Evolutionary conservation across 2,797 vertebrate species (phyloP).

Genomic region (Esox lucius): DNA sequence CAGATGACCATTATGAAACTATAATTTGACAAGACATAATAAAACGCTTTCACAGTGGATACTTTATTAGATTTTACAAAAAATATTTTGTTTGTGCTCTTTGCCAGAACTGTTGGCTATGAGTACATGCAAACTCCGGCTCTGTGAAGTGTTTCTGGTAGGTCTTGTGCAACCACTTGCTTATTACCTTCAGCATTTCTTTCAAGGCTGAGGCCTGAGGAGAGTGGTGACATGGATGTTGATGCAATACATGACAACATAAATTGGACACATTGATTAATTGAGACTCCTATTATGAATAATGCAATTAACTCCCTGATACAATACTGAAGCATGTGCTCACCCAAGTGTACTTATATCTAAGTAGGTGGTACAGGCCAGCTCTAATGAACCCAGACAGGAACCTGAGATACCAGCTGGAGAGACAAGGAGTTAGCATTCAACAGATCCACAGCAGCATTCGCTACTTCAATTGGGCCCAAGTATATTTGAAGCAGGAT

Average conservation of each 20-base stretch:
- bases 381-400: constrained; percentile 61
- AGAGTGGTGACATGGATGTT: constrained; percentile 18
- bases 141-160: constrained; percentile 57
- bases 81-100: too few relatives aligned
- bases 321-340: constrained; percentile 28
- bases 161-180: constrained; percentile 51
- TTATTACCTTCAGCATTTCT: constrained; percentile 56
- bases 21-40: too few relatives aligned
- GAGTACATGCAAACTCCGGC: constrained; percentile 56
- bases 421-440: constrained; percentile 70
- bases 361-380: constrained; percentile 58
- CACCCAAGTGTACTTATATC: constrained; percentile 66
- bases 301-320: not conserved
- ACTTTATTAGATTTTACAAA: too few relatives aligned
- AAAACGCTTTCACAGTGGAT: too few relatives aligned
- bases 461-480: constrained; percentile 29
- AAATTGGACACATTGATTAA: not conserved
- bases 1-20: too few relatives aligned
- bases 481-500: constrained; percentile 66
- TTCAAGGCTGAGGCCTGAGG: constrained; percentile 61
- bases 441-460: constrained; percentile 62
- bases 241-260: not conserved
- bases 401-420: constrained; percentile 61
- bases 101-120: too few relatives aligned
- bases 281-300: not conserved